Conservation (phyloP, 2,113 vertebrate species). For the Cisticola juncidis region DNA sequence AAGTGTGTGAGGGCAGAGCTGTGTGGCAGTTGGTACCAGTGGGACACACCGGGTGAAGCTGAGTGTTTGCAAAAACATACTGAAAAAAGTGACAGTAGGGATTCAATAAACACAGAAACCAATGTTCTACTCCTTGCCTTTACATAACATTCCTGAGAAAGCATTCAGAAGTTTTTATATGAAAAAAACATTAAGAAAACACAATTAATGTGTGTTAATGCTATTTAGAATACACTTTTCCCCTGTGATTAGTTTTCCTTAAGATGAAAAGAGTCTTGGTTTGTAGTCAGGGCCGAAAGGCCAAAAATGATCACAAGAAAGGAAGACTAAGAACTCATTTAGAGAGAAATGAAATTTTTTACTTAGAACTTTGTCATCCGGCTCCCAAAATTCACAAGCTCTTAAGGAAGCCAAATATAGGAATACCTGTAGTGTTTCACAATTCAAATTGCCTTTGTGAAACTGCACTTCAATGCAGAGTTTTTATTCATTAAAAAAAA, state of each 20-base stretch:
- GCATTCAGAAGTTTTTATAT: neutral
- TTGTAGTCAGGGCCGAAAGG: neutral
- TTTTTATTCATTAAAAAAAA: neutral
- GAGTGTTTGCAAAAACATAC: neutral
- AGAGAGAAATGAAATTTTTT: neutral
- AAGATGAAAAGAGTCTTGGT: neutral
- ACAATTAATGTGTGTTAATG: neutral
- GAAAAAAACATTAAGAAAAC: neutral
- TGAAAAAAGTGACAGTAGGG: neutral
- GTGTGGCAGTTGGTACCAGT: neutral
- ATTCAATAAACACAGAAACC: neutral
- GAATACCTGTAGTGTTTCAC: neutral
- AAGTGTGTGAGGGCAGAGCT: neutral
- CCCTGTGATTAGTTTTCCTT: neutral
- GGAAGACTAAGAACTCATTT: neutral
- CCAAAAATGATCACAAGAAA: neutral
- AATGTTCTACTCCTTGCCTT: neutral
- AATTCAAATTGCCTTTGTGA: neutral
- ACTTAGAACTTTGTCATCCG: neutral
- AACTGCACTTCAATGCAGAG: neutral
- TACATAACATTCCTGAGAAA: neutral
- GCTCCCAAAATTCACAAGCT: neutral
- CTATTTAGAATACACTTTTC: neutral
- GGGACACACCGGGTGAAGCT: fast-evolving
- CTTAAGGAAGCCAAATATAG: neutral